Percentiles rank a stretch among this genome's conserved stretches.
Evolutionary conservation across 1,140 invertebrate species (phyloP).

Genomic region (Cotesia typhae): DNA sequence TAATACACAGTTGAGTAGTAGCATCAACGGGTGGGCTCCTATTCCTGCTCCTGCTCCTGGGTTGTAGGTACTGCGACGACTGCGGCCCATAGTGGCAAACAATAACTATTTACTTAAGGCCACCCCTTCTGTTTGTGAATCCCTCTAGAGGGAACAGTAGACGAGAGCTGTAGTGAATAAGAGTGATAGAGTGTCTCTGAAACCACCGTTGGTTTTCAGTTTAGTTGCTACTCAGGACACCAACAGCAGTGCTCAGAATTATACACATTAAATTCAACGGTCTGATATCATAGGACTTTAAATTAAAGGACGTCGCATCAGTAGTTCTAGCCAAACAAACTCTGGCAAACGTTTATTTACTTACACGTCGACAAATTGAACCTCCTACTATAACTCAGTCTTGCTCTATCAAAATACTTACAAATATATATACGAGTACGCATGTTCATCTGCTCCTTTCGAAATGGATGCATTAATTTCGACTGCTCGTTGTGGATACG

Average conservation of each 20-base stretch:
- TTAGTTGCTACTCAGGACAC: slow-evolving; percentile 13
- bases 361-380: slow-evolving; percentile 63
- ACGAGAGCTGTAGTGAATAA: slow-evolving; percentile 41
- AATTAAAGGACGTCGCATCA: slow-evolving; percentile 61
- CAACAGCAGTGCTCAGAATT: too few relatives aligned
- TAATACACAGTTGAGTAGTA: neutral
- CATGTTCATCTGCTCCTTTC: slow-evolving; percentile 5
- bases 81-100: slow-evolving; percentile 50
- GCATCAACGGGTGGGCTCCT: slow-evolving; percentile 15
- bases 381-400: slow-evolving; percentile 30
- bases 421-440: neutral
- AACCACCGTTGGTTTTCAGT: slow-evolving; percentile 38
- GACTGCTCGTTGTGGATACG: neutral
- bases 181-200: slow-evolving; percentile 35
- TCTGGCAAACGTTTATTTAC: slow-evolving; percentile 54
- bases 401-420: neutral
- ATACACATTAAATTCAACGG: neutral
- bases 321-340: slow-evolving; percentile 60
- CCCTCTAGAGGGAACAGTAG: slow-evolving; percentile 41
- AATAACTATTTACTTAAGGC: slow-evolving; percentile 63
- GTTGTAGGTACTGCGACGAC: slow-evolving; percentile 34
- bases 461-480: neutral
- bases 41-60: too few relatives aligned
- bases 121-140: slow-evolving; percentile 62
- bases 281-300: slow-evolving; percentile 56